Evolutionary conservation across 2,797 vertebrate genomes (phyloP).

Genomic region (Tadarida brasiliensis): DNA sequence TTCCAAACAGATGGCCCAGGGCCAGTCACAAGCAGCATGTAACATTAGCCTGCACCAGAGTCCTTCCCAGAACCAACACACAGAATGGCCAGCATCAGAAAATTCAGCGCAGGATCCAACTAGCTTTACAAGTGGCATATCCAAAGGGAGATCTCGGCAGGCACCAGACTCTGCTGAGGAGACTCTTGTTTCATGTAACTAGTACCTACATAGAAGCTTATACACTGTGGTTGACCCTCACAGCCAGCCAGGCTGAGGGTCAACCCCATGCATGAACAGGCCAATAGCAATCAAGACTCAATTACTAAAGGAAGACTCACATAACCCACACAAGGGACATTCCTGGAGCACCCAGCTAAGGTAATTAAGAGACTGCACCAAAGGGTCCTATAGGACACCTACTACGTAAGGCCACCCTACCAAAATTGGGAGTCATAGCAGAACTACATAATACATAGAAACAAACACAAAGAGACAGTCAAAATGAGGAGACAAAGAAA

Average conservation of each 20-base stretch:
- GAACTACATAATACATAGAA: too few relatives aligned
- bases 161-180: not conserved
- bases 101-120: not conserved
- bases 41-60: not conserved
- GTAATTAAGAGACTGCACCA: not conserved
- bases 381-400: not conserved
- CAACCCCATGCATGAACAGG: not conserved
- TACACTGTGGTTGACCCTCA: not conserved
- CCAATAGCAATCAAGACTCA: not conserved
- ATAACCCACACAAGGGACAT: not conserved
- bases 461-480: too few relatives aligned
- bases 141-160: not conserved
- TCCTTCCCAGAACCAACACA: not conserved
- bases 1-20: not conserved
- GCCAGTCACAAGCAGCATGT: not conserved
- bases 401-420: too few relatives aligned
- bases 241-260: not conserved
- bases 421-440: too few relatives aligned
- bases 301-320: not conserved
- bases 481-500: too few relatives aligned
- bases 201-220: not conserved
- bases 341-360: not conserved
- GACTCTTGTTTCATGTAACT: not conserved
- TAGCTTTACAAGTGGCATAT: not conserved
- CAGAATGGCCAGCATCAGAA: not conserved